Conservation (phyloP, 2,113 vertebrate species). For the Oryzias curvinotus region DNA sequence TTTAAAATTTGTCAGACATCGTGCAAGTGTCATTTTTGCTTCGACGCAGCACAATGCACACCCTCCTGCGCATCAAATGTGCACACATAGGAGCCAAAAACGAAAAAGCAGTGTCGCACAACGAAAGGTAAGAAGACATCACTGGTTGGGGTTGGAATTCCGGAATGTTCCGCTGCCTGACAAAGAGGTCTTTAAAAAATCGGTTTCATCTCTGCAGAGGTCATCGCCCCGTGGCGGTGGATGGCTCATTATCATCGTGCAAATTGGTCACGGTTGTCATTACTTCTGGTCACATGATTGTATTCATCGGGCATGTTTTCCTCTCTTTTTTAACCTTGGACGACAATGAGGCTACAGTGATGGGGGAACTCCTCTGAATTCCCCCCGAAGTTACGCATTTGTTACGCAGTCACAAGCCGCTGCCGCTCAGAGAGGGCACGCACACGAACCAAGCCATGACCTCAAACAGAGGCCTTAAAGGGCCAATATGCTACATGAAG, state of each 20-base stretch:
- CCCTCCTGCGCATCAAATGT: not conserved
- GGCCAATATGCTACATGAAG: not conserved
- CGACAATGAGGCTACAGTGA: slow-evolving; percentile 53
- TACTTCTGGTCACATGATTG: slow-evolving; percentile 70
- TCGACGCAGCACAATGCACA: slow-evolving; percentile 11
- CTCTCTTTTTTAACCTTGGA: slow-evolving; percentile 11
- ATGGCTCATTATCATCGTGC: slow-evolving; percentile 59
- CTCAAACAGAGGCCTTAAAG: slow-evolving; percentile 5
- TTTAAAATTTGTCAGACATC: slow-evolving; percentile 25
- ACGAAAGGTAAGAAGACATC: not conserved
- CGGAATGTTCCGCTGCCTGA: slow-evolving; percentile 11
- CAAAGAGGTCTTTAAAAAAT: slow-evolving; percentile 45
- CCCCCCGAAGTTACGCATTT: slow-evolving; percentile 41
- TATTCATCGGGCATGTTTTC: slow-evolving; percentile 55
- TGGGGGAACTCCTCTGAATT: slow-evolving; percentile 46
- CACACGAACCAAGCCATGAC: slow-evolving; percentile 10
- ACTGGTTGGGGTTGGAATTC: not conserved
- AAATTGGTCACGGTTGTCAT: slow-evolving; percentile 69
- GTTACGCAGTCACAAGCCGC: slow-evolving; percentile 48
- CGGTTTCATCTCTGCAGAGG: slow-evolving; percentile 54
- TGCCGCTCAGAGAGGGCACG: not conserved
- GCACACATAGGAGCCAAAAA: not conserved
- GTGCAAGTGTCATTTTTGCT: not conserved
- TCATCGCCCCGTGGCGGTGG: slow-evolving; percentile 59
- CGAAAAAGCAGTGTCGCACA: not conserved